Evolutionary conservation across 2,888 invertebrate genomes (phyloP), one percentile per base, ranked within the genome.

Genomic region (Desoria tigrina): DNA sequence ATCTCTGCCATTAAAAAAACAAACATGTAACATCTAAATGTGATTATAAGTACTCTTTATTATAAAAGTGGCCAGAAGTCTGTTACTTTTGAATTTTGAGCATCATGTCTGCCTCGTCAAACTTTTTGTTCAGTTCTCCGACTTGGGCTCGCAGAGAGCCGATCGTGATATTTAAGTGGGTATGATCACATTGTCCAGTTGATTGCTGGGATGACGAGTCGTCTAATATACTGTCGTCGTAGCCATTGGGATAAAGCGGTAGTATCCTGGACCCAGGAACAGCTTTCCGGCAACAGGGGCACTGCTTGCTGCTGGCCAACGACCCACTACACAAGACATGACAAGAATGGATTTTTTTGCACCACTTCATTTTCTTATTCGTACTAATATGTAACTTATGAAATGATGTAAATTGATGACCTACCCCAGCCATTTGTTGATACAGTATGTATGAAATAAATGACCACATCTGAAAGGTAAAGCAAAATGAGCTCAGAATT

Each of bases 401-500:
- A 11, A 49, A 39, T 16, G 16, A 39, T 39, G 16, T 11, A 39
- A 39, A 39, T 11, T 11, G 16, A 39, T 39, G 9, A 50, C 68
- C 61, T 65, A 72, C 72, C 57, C 59, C 21, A 70, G 37, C 72
- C 72, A 73, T 57, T 73, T 73, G 23, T 70, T 59, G 42, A 73
- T 73, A 45, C 72, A 73, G 32, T 68, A 73, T 1, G 72, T 11
- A 32, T 73, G 72, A 37, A 73, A 73, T 3, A 73, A 58, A 42
- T 73, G 72, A 4, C 72, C 72, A 65, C 72, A 73, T 7, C 58
- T 58, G 21, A 45, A 21, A 18, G 11, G 4, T 18, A 23, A 23
- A 54, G 27, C 18, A 54, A 24, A 27, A n/a, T 27, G 2, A 4
- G 11, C 4, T 32, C 11, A 7, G 32, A 63, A 1, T 9, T 45